These are phyloP conservation scores for Latrodectus elegans DNA, from an alignment of 2,888 invertebrate genomes.

Conservation along the genomic window DNA sequence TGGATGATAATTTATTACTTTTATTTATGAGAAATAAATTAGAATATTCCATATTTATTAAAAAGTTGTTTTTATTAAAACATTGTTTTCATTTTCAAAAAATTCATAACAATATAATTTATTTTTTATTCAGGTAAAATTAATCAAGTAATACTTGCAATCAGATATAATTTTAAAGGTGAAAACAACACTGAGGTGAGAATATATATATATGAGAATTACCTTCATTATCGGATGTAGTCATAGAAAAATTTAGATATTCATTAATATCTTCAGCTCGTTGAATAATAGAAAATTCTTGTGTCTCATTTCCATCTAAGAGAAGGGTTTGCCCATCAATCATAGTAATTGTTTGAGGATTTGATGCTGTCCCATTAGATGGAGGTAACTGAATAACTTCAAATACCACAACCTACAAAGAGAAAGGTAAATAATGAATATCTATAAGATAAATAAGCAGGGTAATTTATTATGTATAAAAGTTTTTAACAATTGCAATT, in stretches of 20 bases:
- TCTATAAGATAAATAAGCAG: too few relatives aligned
- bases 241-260: conserved; percentile 8
- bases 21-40: too few relatives aligned
- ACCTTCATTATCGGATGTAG: conserved; percentile 29
- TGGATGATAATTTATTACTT: too few relatives aligned
- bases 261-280: conserved; percentile 23
- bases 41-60: too few relatives aligned
- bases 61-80: too few relatives aligned
- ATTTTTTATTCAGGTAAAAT: too few relatives aligned
- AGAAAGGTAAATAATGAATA: background rate
- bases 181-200: background rate
- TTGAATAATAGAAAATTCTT: conserved; percentile 50
- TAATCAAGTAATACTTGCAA: background rate
- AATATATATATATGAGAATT: background rate
- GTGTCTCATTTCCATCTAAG: conserved; percentile 33
- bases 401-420: conserved; percentile 86
- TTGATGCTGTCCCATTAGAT: conserved; percentile 74
- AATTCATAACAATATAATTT: too few relatives aligned
- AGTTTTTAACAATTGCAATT: too few relatives aligned
- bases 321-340: conserved; percentile 74
- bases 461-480: too few relatives aligned
- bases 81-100: too few relatives aligned
- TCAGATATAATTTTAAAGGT: background rate
- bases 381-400: conserved; percentile 85
- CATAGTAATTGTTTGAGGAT: conserved; percentile 76